These are phyloP conservation scores for Strongylocentrotus purpuratus DNA, from an alignment of 35 echinoderm and acorn worm genomes.

Conservation along the genomic window DNA sequence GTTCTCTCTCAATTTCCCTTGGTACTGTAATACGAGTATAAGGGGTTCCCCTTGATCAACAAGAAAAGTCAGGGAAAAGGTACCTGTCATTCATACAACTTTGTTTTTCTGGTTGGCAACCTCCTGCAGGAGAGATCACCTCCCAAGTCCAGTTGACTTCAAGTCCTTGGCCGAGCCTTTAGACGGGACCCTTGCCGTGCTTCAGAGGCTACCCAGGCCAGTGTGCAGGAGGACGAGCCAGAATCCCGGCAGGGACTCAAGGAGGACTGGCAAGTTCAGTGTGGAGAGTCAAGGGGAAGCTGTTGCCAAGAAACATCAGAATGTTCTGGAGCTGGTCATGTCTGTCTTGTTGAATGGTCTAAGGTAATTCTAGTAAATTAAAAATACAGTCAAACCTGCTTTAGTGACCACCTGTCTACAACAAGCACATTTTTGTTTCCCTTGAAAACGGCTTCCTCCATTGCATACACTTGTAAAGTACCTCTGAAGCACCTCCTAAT, in stretches of 20 bases:
- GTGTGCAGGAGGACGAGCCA: background rate
- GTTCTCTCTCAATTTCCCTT: no score
- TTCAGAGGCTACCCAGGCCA: conserved; percentile 56
- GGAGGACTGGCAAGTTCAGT: background rate
- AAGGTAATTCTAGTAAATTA: background rate
- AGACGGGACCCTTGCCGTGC: conserved; percentile 17
- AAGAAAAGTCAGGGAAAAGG: no score
- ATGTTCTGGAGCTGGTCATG: conserved; percentile 7
- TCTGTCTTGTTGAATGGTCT: background rate
- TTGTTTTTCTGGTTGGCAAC: background rate
- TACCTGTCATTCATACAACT: no score
- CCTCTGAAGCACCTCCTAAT: no score
- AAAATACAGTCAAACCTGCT: no score
- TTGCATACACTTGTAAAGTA: no score
- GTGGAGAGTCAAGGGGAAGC: background rate
- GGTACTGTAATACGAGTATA: no score
- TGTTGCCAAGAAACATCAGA: conserved; percentile 16
- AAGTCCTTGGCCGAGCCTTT: conserved; percentile 22
- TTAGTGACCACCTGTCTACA: no score
- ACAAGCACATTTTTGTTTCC: no score
- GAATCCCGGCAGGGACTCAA: background rate
- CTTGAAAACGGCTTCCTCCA: no score
- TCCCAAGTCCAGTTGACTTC: conserved; percentile 58
- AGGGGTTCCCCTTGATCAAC: no score
- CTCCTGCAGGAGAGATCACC: conserved; percentile 52